A percentile compares a stretch with the other conserved stretches of the same genome.
Conservation (phyloP, 2,113 vertebrate species). For the Pituophis catenifer region DNA sequence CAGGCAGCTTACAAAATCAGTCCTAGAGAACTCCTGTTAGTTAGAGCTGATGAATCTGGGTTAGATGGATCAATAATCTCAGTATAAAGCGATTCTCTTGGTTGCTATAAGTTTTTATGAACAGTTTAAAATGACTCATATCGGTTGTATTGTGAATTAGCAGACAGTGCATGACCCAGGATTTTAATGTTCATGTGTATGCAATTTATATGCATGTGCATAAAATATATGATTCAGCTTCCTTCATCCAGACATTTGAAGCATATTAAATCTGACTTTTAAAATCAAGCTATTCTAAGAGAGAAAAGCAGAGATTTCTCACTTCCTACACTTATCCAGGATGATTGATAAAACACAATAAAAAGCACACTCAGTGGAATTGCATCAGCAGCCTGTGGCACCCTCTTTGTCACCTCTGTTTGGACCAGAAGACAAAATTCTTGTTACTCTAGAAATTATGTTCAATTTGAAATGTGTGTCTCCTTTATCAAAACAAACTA, state of each 20-base stretch:
- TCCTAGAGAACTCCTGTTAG: not conserved
- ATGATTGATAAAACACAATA: not conserved
- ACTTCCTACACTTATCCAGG: not conserved
- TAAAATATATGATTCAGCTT: not conserved
- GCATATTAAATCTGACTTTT: not conserved
- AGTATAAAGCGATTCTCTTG: not conserved
- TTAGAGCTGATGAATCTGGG: not conserved
- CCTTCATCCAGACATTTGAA: too few relatives aligned
- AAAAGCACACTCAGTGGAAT: not conserved
- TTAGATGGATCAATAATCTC: not conserved
- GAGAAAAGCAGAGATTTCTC: not conserved
- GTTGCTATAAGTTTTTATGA: not conserved
- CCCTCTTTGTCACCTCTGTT: not conserved
- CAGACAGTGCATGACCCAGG: not conserved
- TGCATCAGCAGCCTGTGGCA: not conserved
- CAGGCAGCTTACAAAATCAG: not conserved
- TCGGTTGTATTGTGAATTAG: not conserved
- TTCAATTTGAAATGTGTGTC: not conserved
- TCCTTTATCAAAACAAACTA: not conserved
- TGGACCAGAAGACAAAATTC: not conserved
- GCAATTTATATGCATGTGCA: not conserved
- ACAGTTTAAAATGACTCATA: not conserved
- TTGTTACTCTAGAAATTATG: not conserved
- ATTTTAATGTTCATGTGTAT: not conserved
- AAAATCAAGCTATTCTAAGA: not conserved